phyloP scores from a whole-genome alignment of 2,797 vertebrate species.

The Anabacerthia variegaticeps region DNA sequence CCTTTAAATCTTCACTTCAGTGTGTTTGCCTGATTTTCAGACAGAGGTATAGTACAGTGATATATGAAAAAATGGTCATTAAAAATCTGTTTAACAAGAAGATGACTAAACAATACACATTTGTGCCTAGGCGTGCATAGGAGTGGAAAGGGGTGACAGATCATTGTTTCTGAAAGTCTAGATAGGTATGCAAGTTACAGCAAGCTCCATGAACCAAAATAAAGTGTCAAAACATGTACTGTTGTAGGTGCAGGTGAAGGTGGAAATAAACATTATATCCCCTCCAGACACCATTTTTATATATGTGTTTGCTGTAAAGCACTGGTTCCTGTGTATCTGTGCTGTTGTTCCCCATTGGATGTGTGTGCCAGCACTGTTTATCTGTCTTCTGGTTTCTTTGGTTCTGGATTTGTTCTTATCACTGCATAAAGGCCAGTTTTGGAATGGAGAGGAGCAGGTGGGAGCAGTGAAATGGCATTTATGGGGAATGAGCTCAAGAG shows the following conservation, averaged over 20 bases:
- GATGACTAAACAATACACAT: neutral
- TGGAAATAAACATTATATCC: neutral
- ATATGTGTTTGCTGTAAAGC: neutral
- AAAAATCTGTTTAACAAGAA: neutral
- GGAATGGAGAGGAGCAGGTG: neutral
- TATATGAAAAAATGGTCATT: neutral
- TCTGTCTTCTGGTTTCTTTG: neutral
- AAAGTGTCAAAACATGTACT: neutral
- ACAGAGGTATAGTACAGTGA: neutral
- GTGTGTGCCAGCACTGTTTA: neutral
- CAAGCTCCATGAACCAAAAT: neutral
- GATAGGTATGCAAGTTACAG: neutral
- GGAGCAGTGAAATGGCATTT: neutral
- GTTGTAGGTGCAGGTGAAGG: neutral
- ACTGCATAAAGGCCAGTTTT: neutral
- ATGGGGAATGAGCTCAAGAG: neutral
- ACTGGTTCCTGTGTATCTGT: neutral
- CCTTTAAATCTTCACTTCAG: neutral
- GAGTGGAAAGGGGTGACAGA: neutral
- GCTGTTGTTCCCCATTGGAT: neutral
- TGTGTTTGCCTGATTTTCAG: neutral
- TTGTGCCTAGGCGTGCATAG: neutral
- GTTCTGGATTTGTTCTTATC: neutral
- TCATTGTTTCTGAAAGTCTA: neutral
- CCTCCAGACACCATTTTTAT: conserved; percentile 17